A percentile compares a stretch with the other conserved stretches of the same genome.
Conservation (phyloP, 2,113 vertebrate species). For the Sander vitreus region DNA sequence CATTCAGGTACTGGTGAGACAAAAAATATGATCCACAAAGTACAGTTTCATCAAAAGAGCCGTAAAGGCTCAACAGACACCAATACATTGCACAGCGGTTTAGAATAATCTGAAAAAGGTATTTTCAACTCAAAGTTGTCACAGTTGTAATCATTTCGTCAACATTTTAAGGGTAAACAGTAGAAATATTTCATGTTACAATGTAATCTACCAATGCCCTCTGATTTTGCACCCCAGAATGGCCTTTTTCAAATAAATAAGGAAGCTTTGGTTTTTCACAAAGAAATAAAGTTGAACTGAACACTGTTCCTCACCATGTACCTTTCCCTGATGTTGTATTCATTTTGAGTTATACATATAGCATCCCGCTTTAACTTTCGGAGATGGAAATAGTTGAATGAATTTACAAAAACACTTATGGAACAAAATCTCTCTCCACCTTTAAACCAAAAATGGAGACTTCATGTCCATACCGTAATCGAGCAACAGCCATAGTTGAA, state of each 20-base stretch:
- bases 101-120: neutral
- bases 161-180: neutral
- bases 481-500: conserved; percentile 25
- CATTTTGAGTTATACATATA: neutral
- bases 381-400: conserved; percentile 15
- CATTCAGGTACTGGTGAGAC: neutral
- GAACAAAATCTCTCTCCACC: conserved; percentile 23
- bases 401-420: conserved; percentile 39
- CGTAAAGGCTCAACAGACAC: neutral
- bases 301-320: neutral
- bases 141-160: too few species aligned
- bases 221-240: too few species aligned
- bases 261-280: neutral
- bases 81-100: neutral
- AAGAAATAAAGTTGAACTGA: neutral
- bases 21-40: neutral
- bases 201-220: too few species aligned
- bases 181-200: too few species aligned
- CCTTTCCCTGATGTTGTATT: neutral
- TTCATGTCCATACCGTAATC: neutral
- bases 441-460: conserved; percentile 31
- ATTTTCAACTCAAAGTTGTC: neutral
- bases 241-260: neutral
- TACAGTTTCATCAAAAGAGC: neutral
- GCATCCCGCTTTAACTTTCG: neutral